Base-by-base conservation (phyloP, 2,113 vertebrate genomes). In the Laterallus jamaicensis region DNA sequence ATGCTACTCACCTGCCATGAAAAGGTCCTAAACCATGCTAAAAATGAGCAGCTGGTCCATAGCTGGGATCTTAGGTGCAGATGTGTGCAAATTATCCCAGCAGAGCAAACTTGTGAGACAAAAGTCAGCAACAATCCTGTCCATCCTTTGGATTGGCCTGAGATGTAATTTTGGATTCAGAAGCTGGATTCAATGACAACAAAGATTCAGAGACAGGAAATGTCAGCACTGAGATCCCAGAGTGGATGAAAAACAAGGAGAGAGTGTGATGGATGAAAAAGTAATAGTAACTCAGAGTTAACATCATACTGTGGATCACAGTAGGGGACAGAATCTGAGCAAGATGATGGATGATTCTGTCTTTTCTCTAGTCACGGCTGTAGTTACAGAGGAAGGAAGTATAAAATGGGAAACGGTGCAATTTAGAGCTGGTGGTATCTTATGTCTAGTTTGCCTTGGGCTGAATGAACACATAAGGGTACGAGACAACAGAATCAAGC, bases 261-360 rank as follows among this genome's bases (percentile, higher is more conserved):
- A 86, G 50, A 86, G 22, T 63, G 68, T 94, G 86, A 90, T 83
- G 94, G 88, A 94, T 94, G 93, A 90, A 95, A 91, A 94, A 91
- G 85, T 67, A 82, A 73, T 37, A 50, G 90, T 63, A 87, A 85
- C 67, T 69, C 50, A 58, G 82, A 90, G 87, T 67, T 82, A 67
- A 76, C 90, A 42, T 90, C 76, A 58, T 86, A 24, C 63, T 47
- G 37, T 58, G 63, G 67, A 91, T 91, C 96, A 42, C 92, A 91
- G 87, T 70, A 73, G 91, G 93, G 69, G 74, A 85, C 78, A 69
- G 59, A 82, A 69, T 16, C 62, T 70, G 87, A 59, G 67, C 3
- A 8, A 80, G 84, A 55, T 96, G 95, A 94, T 95, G 94, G 91
- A 95, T 96, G 95, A 35, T 66, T 80, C 93, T 96, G 86, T 62